Evolutionary conservation across 2,888 invertebrate genomes (phyloP), one percentile per base, ranked within the genome.

Genomic region (Pseudeuparius sepicola): DNA sequence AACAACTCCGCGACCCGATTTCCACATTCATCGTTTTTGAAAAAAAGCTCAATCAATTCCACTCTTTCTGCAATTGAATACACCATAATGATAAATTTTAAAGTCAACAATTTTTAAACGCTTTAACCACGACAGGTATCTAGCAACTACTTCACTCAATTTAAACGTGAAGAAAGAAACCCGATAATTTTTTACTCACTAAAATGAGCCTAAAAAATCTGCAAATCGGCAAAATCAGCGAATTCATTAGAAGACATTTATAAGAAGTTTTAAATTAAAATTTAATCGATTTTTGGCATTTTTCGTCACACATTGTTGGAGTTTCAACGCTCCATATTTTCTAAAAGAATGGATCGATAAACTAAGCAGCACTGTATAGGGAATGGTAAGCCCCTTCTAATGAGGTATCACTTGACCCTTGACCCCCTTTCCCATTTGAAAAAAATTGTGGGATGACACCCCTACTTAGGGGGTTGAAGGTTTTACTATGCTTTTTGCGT

Each of bases 1-100:
- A 34, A 36, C 20, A 36, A 6, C 9, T 34, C 4, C 9, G 9
- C 18, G 11, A 25, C 25, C 25, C 25, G 25, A 25, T 25, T 25
- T 6, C 10, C 10, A 25, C 11, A 10, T 10, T 25, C 25, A 25
- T 25, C 11, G 6, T 9, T 10, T 25, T 10, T 25, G 10, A 25
- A 9, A 25, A 7, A 7, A 20, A 20, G 20, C 20, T 20, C 20
- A 20, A 20, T 20, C 20, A 20, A 7, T 20, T 20, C n/a, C 20
- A 20, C 20, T 20, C 20, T 20, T 20, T 20, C 20, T 20, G 20
- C 7, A 20, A 20, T 20, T 20, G 20, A 7, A n/a, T 20, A 20
- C 20, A 6, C 6, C 20, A 20, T n/a, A 6, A 20, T 20, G 6
- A 7, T 20, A 20, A 20, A 20, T 7, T 20, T 6, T 20, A n/a